Percentiles rank a stretch among this genome's conserved stretches.
Evolutionary conservation across 2,113 vertebrate genomes (phyloP).

Genomic region (Vulpes lagopus): DNA sequence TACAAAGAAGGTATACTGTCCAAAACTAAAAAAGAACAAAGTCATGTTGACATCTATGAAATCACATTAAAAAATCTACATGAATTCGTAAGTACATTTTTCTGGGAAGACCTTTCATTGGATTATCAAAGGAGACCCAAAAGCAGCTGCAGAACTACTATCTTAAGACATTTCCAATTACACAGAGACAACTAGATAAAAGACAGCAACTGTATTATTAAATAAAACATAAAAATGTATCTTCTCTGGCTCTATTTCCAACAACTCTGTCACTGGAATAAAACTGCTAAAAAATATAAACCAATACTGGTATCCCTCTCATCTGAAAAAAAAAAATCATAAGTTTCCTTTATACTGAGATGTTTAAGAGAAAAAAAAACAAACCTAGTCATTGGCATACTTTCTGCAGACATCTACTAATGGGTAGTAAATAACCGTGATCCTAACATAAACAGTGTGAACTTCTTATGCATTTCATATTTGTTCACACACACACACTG

Average conservation of each 20-base stretch:
- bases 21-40: conserved; percentile 48
- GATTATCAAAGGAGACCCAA: neutral
- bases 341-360: conserved; percentile 6
- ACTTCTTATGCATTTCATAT: neutral
- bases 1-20: neutral
- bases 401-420: neutral
- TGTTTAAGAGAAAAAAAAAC: conserved; percentile 7
- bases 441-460: neutral
- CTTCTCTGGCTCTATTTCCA: neutral
- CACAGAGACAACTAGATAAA: neutral
- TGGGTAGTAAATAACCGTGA: neutral
- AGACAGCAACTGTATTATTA: neutral
- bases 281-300: conserved; percentile 7
- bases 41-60: neutral
- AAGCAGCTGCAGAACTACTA: neutral
- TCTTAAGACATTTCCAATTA: conserved; percentile 26
- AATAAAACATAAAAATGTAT: neutral
- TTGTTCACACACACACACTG: neutral
- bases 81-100: neutral
- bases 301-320: neutral
- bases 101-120: neutral
- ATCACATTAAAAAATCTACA: neutral
- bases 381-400: neutral
- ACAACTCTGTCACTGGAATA: neutral
- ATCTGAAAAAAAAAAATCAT: neutral